A percentile compares a stretch with the other conserved stretches of the same genome.
phyloP scores from a whole-genome alignment of 30 jellyfish, hydroid and myxozoan genomes.

The Rhopilema esculentum region DNA sequence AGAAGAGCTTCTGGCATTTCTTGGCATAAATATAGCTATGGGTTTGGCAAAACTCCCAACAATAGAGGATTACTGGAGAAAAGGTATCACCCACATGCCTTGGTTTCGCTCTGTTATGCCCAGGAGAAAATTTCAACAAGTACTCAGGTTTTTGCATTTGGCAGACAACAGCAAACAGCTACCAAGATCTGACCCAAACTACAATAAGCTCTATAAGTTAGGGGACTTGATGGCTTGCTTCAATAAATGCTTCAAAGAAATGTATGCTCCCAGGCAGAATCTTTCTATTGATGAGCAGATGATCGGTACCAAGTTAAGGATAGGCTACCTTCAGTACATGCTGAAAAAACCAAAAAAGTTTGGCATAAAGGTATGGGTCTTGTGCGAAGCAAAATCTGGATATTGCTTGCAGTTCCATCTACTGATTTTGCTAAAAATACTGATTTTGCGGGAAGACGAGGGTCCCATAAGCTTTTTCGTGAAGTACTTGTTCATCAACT shows the following conservation, averaged over 20 bases:
- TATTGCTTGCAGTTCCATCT: slow-evolving; percentile 33
- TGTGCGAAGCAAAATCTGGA: slow-evolving; percentile 32
- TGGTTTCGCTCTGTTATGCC: slow-evolving; percentile 9
- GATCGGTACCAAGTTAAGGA: slow-evolving; percentile 34
- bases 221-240: neutral
- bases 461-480: no score
- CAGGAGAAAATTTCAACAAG: neutral
- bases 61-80: slow-evolving; percentile 19
- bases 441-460: no score
- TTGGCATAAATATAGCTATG: slow-evolving; percentile 11
- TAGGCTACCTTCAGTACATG: slow-evolving; percentile 53
- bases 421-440: no score
- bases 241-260: neutral
- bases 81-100: slow-evolving; percentile 18
- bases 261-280: neutral
- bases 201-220: slow-evolving; percentile 23
- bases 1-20: slow-evolving; percentile 9
- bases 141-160: slow-evolving; percentile 31
- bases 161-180: slow-evolving; percentile 16
- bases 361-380: slow-evolving; percentile 55
- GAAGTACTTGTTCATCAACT: no score
- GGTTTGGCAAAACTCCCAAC: slow-evolving; percentile 20
- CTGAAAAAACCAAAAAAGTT: slow-evolving; percentile 44
- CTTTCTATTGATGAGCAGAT: slow-evolving; percentile 40
- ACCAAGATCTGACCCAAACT: slow-evolving; percentile 15